A percentile compares a stretch with the other conserved stretches of the same genome.
Evolutionary conservation across 2,797 vertebrate genomes (phyloP).

Genomic region (Octomys mimax): DNA sequence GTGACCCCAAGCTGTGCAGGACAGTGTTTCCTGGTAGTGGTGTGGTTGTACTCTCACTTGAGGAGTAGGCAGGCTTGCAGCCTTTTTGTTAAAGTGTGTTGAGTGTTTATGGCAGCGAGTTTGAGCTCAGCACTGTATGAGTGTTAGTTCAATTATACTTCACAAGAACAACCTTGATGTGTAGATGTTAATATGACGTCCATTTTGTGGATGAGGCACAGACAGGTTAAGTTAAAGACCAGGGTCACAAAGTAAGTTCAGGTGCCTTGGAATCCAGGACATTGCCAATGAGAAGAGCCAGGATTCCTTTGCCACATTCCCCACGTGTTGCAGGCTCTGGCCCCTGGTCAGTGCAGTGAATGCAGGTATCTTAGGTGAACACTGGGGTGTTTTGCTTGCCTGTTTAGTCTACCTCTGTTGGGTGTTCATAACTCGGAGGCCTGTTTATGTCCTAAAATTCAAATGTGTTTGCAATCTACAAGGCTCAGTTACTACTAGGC

Average conservation of each 20-base stretch:
- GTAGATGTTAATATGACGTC: not conserved
- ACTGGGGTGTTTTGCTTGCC: not conserved
- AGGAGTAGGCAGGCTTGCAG: not conserved
- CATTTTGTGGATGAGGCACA: not conserved
- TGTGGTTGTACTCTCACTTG: not conserved
- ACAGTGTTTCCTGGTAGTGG: not conserved
- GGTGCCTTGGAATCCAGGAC: not conserved
- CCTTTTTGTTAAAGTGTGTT: not conserved
- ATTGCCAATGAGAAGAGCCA: not conserved
- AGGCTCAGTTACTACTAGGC: not conserved
- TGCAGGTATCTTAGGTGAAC: not conserved
- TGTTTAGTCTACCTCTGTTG: not conserved
- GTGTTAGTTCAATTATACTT: not conserved
- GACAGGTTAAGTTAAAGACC: not conserved
- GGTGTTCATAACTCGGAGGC: not conserved
- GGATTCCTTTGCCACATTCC: not conserved
- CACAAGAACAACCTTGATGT: not conserved
- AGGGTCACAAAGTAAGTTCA: not conserved
- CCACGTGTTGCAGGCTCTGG: not conserved
- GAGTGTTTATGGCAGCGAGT: not conserved
- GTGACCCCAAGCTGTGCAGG: not conserved
- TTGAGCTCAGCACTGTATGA: not conserved
- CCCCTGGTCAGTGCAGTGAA: not conserved
- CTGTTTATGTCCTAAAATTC: not conserved
- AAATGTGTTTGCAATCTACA: not conserved